These are phyloP conservation scores for Schizothorax lantsangensis DNA, from an alignment of 2,797 vertebrate species.

Conservation along the genomic window DNA sequence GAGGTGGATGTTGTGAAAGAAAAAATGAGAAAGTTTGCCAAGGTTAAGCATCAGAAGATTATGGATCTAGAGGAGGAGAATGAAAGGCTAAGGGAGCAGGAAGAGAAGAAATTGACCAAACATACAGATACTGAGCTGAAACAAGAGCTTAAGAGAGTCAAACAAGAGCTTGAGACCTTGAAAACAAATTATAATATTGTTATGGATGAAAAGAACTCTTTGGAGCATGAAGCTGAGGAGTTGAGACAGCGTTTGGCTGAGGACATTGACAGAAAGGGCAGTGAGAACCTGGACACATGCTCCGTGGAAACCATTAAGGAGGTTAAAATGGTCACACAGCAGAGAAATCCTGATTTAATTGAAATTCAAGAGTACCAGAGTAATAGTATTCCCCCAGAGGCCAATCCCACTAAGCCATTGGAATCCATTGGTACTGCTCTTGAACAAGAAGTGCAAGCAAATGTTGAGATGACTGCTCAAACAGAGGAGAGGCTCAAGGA, in stretches of 20 bases:
- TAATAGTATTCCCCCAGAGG: conserved; percentile 51
- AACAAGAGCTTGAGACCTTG: conserved; percentile 73
- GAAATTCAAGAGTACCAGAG: conserved; percentile 49
- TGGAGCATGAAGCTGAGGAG: conserved; percentile 77
- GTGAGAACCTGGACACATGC: conserved; percentile 2
- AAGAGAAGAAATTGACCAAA: conserved; percentile 69
- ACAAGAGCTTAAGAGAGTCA: conserved; percentile 76
- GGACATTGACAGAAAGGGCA: conserved; percentile 49
- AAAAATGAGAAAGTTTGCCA: conserved; percentile 97
- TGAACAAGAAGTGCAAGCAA: conserved; percentile 53
- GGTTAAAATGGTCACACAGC: conserved; percentile 65
- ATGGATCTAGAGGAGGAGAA: conserved; percentile 95
- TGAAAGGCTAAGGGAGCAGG: conserved; percentile 82
- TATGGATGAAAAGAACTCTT: conserved; percentile 76
- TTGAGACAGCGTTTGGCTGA: conserved; percentile 75
- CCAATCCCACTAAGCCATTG: conserved; percentile 43
- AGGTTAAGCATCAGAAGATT: conserved; percentile 97
- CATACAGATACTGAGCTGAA: conserved; percentile 53
- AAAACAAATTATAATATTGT: conserved; percentile 77
- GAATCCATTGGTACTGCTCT: conserved; percentile 36
- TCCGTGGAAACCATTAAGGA: conserved; percentile 58
- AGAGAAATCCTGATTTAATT: conserved; percentile 53
- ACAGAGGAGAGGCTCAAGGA: conserved; percentile 67
- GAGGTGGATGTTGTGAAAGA: conserved; percentile 91
- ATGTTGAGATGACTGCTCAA: conserved; percentile 52